Conservation (phyloP, 2,797 vertebrate genomes). For the Xiphorhynchus erythropygius region DNA sequence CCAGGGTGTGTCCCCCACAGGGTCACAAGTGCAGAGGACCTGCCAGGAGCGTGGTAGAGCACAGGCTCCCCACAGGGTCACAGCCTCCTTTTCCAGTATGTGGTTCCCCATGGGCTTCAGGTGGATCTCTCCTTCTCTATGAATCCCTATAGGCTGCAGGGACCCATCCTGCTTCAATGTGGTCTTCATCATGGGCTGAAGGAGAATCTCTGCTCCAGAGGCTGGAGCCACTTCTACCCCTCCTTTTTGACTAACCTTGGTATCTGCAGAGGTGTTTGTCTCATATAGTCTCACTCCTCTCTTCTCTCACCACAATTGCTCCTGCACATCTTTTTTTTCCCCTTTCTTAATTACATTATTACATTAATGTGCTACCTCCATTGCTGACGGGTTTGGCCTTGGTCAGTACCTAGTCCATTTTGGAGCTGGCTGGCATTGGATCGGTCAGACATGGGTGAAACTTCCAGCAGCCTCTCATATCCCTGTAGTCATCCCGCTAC, state of each 20-base stretch:
- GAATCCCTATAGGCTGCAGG: neutral
- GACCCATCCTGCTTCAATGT: neutral
- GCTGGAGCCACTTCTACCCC: neutral
- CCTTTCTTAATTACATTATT: neutral
- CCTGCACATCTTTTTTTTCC: neutral
- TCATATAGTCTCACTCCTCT: neutral
- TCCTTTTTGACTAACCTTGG: neutral
- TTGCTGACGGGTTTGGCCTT: neutral
- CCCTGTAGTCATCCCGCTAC: neutral
- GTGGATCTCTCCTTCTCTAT: neutral
- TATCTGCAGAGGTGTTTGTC: neutral
- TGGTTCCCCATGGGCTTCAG: rapidly evolving
- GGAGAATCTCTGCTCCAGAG: neutral
- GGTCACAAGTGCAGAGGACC: neutral
- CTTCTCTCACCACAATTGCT: neutral
- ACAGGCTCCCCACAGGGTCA: neutral
- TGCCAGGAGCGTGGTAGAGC: neutral
- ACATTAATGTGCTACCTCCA: neutral
- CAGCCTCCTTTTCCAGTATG: neutral
- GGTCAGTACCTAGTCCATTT: neutral
- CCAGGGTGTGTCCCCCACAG: neutral
- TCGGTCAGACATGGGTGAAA: neutral
- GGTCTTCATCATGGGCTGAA: neutral
- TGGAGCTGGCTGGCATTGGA: neutral
- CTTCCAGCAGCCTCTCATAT: neutral